Percentiles rank a stretch among this genome's conserved stretches.
Conservation (phyloP, 2,888 invertebrate species). For the Patella ulyssiponensis region DNA sequence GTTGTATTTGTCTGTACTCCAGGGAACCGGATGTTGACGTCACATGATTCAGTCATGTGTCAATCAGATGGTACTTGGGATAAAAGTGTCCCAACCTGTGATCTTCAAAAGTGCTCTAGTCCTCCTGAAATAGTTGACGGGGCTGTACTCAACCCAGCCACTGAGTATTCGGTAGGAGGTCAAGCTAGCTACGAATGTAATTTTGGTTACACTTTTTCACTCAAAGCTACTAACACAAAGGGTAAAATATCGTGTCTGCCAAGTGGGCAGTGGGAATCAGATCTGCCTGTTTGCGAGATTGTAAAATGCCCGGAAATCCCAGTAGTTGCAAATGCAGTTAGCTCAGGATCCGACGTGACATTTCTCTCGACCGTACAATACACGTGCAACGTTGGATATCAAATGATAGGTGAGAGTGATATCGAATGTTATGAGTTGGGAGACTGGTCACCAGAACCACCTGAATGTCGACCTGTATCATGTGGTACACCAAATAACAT, state of each 20-base stretch:
- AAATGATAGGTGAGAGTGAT: conserved; percentile 47
- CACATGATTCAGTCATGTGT: conserved; percentile 50
- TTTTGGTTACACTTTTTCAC: conserved; percentile 46
- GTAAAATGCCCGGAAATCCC: conserved; percentile 58
- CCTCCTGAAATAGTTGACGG: conserved; percentile 65
- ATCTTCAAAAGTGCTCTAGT: conserved; percentile 49
- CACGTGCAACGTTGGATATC: conserved; percentile 65
- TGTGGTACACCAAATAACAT: conserved; percentile 71
- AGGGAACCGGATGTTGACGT: conserved; percentile 51
- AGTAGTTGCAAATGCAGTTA: conserved; percentile 49
- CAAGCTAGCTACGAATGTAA: conserved; percentile 49
- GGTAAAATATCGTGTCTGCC: conserved; percentile 56
- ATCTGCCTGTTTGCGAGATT: conserved; percentile 58
- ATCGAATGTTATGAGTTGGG: conserved; percentile 58
- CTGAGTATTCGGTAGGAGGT: conserved; percentile 54
- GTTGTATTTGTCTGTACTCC: conserved; percentile 51
- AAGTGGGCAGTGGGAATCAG: conserved; percentile 62
- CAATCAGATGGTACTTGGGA: conserved; percentile 62
- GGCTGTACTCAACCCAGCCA: conserved; percentile 15
- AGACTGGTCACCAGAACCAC: conserved; percentile 51
- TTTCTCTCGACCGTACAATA: conserved; percentile 59
- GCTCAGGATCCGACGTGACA: conserved; percentile 39
- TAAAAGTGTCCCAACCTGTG: conserved; percentile 60
- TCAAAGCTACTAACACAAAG: conserved; percentile 34
- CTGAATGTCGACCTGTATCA: conserved; percentile 64